Conservation (phyloP, 2,888 invertebrate genomes). For the Salticus scenicus region DNA sequence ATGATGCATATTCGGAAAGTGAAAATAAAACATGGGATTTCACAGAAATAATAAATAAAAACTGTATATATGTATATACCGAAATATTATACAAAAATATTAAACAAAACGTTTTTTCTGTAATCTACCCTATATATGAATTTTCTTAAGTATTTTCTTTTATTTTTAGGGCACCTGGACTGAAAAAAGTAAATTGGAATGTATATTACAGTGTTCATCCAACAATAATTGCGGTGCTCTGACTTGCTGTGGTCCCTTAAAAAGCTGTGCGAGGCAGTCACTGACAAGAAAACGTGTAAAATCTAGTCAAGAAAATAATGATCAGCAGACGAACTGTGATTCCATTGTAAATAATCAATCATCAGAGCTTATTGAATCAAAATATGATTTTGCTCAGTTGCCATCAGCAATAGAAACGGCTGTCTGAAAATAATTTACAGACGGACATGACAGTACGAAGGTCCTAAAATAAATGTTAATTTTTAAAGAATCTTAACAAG, state of each 20-base stretch:
- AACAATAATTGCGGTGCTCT: constrained; percentile 58
- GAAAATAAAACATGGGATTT: too few species aligned
- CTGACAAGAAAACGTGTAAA: not conserved
- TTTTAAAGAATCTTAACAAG: too few species aligned
- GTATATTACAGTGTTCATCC: constrained; percentile 59
- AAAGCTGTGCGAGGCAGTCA: constrained; percentile 4
- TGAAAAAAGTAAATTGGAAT: constrained; percentile 33
- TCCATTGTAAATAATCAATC: too few species aligned
- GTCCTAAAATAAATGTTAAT: not conserved
- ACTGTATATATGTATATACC: too few species aligned
- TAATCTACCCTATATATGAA: too few species aligned
- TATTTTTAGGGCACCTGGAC: constrained; percentile 11
- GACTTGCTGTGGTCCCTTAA: constrained; percentile 58
- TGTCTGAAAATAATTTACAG: too few species aligned
- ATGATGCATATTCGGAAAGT: too few species aligned
- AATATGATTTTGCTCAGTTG: constrained; percentile 36
- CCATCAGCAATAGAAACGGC: constrained; percentile 37
- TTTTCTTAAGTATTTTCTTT: too few species aligned
- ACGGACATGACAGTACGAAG: too few species aligned
- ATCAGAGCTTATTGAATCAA: not conserved
- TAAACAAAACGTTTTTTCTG: too few species aligned
- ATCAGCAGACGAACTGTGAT: not conserved
- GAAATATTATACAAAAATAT: too few species aligned
- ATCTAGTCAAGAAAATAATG: not conserved
- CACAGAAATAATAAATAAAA: too few species aligned